Evolutionary conservation across 1,140 invertebrate species (phyloP), one percentile per base, ranked within the genome.

Genomic region (Procambarus virginalis): DNA sequence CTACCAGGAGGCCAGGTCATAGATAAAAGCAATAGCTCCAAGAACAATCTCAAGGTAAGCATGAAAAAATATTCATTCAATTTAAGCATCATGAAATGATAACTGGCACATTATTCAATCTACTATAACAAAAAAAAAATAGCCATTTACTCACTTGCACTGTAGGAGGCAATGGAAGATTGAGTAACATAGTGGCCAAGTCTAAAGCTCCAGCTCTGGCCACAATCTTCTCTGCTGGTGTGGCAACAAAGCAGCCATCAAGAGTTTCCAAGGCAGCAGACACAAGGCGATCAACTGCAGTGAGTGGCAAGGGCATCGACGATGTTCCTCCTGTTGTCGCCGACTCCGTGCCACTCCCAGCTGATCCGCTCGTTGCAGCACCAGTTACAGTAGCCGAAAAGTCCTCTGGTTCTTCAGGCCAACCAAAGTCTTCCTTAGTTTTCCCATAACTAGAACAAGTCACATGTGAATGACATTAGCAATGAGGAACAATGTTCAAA

Each of bases 341-440:
- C 4, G 89, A 77, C 45, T 86, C 87, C 20, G 64, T 75, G 20
- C 76, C 93, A 20, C 95, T 94, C 3, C 95, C 94, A 58, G 95
- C 70, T 58, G 77, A 20, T 20, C 80, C 76, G 48, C 73, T 81
- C 20, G 76, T 64, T 2, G 64, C 86, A 58, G 75, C 79, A 2
- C 77, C 91, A 87, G 68, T 86, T 2, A 88, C 94, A 89, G 95
- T 95, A 83, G 96, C 95, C 6, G 96, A 94, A 55, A 96, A 95
- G 91, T 99, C 98, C 93, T 99, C 98, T 17, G 95, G 96, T 93
- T 99, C 98, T 94, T 99, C 98, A 0, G 98, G 98, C 98, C 98
- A 99, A 73, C 98, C 98, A 94, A 99, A 99, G 0, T 96, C 95
- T 93, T 99, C 98, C 94, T 99, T 99, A 3, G 97, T 97, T 94